Base-by-base conservation (phyloP, 1,140 invertebrate species). In the Pomacea maculata region DNA sequence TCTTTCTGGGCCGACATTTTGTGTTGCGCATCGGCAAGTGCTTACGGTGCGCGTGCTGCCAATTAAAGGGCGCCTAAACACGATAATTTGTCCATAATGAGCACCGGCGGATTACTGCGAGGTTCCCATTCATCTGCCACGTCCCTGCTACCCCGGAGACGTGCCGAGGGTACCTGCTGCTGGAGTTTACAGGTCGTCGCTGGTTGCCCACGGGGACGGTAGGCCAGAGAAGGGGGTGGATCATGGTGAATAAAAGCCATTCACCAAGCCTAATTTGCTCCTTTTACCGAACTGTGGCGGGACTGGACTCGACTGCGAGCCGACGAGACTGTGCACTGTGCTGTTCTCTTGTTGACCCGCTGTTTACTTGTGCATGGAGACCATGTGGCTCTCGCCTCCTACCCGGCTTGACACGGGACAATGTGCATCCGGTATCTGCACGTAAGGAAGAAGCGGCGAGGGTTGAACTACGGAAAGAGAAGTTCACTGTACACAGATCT, bases 21-120 rank as follows among this genome's bases (percentile, higher is more conserved):
- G 54, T 80, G 79, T 73, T 80, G 71, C 70, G 64, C 70, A 15
- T 73, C 25, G 72, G 14, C 19, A 15, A 65, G 55, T 71, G 55
- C 61, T 67, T 67, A 57, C 34, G 34, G 29, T 25, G 72, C 79
- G 79, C 79, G 73, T 80, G 79, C 63, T 75, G 45, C 63, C 72
- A 75, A 80, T 80, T 80, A 80, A 80, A 75, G 70, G 79, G 79
- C n/a, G 63, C 19, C 64, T 80, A 80, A 80, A 75, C 61, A 75
- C 61, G 73, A 57, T 80, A 75, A 75, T 80, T 65, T 80, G 72
- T 34, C 34, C 61, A 64, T 80, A 80, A 80, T 80, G 72, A 67
- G 73, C 29, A 55, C 45, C 21, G 34, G 11, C 14, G 79, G 61
- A 52, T 57, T 75, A 75, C 71, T 17, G 14, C 63, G 17, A 12